These are phyloP conservation scores for Pachymerium ferrugineum DNA, from an alignment of 2,888 invertebrate species.

Conservation along the genomic window DNA sequence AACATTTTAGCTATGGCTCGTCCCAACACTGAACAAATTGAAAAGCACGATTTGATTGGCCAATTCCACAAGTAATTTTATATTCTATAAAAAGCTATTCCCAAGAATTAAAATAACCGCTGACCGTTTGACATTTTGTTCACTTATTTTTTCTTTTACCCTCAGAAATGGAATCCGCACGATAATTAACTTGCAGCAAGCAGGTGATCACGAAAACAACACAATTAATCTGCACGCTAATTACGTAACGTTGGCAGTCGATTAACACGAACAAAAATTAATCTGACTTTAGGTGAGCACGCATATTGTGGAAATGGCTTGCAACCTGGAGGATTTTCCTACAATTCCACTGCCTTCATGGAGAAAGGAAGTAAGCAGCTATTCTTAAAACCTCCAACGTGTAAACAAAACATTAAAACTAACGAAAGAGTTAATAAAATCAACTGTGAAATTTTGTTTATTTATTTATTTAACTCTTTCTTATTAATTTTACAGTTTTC, in stretches of 20 bases:
- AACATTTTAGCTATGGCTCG: constrained; percentile 84
- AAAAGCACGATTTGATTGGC: constrained; percentile 68
- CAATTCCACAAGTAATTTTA: constrained; percentile 61
- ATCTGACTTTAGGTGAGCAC: constrained; percentile 50
- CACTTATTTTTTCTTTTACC: constrained; percentile 21
- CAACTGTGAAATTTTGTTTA: background rate
- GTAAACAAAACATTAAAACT: background rate
- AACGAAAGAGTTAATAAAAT: background rate
- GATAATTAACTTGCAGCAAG: constrained; percentile 76
- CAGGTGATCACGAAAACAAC: constrained; percentile 59
- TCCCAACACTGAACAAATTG: constrained; percentile 67
- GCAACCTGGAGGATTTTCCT: constrained; percentile 72
- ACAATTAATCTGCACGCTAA: constrained; percentile 70
- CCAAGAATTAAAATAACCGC: background rate
- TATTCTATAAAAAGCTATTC: background rate
- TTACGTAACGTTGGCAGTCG: too few relatives aligned
- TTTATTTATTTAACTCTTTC: constrained; percentile 33
- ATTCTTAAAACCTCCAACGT: background rate
- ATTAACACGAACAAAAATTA: background rate
- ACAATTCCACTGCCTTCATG: constrained; percentile 78
- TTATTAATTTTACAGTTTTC: constrained; percentile 61
- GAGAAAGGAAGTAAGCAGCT: constrained; percentile 69
- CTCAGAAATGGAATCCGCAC: constrained; percentile 61
- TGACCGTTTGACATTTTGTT: background rate
- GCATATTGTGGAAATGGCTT: constrained; percentile 73